phyloP scores from a whole-genome alignment of 2,797 vertebrate genomes.

The Pseudochaenichthys georgianus region DNA sequence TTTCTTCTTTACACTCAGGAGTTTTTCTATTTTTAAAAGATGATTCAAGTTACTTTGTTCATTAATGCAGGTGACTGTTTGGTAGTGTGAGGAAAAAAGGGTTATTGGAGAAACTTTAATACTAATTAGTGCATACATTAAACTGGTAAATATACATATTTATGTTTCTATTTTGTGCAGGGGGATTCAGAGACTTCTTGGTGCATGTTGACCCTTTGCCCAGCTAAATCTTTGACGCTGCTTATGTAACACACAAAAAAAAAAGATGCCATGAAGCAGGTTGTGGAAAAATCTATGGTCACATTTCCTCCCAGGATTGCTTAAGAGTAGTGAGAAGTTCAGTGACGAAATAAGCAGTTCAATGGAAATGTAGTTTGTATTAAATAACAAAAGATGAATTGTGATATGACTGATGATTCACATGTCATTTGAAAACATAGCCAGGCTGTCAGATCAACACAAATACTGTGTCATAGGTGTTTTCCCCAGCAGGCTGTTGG shows the following conservation, averaged over 20 bases:
- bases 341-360: neutral
- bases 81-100: neutral
- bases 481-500: neutral
- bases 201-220: no score
- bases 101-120: no score
- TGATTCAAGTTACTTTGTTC: neutral
- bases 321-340: constrained; percentile 7
- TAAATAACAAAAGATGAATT: neutral
- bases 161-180: no score
- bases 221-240: no score
- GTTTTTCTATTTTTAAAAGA: neutral
- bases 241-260: no score
- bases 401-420: constrained; percentile 26
- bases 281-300: constrained; percentile 16
- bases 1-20: neutral
- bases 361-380: neutral
- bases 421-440: no score
- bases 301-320: constrained; percentile 11
- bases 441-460: no score
- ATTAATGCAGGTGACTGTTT: neutral
- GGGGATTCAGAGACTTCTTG: no score
- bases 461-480: neutral
- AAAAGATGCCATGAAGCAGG: neutral
- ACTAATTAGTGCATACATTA: no score
- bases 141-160: no score